These are phyloP conservation scores for Chlorops oryzae DNA, from an alignment of 1,140 invertebrate species.

Conservation along the genomic window DNA sequence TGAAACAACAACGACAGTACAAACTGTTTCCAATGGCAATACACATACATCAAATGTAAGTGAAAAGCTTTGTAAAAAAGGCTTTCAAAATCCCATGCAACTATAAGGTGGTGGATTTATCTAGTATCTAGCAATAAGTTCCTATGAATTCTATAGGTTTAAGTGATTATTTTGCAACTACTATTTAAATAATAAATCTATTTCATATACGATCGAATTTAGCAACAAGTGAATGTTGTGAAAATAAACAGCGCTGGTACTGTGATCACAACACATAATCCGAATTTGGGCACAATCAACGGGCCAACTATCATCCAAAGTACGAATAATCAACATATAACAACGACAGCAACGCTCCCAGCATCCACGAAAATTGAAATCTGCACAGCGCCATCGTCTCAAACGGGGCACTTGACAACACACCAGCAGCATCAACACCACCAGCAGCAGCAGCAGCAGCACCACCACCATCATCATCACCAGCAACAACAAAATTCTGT, in stretches of 20 bases:
- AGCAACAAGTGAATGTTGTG: conserved; percentile 49
- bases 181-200: too few species aligned
- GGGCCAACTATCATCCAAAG: conserved; percentile 44
- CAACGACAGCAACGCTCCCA: conserved; percentile 39
- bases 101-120: too few species aligned
- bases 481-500: conserved; percentile 17
- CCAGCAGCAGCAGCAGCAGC: conserved; percentile 40
- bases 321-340: conserved; percentile 45
- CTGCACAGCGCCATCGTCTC: conserved; percentile 32
- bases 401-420: conserved; percentile 31
- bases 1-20: conserved; percentile 48
- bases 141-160: too few species aligned
- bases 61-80: conserved; percentile 12
- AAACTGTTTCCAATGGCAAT: conserved; percentile 30
- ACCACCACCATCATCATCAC: conserved; percentile 18
- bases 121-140: too few species aligned
- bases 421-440: conserved; percentile 21
- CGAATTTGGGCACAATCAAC: conserved; percentile 29
- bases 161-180: too few species aligned
- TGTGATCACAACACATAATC: conserved; percentile 40
- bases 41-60: conserved; percentile 38
- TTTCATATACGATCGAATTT: too few species aligned
- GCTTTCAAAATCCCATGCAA: not conserved
- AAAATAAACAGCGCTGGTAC: conserved; percentile 45
- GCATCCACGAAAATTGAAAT: conserved; percentile 46